Conservation (phyloP, 2,888 invertebrate genomes). For the Agonopterix arenella region DNA sequence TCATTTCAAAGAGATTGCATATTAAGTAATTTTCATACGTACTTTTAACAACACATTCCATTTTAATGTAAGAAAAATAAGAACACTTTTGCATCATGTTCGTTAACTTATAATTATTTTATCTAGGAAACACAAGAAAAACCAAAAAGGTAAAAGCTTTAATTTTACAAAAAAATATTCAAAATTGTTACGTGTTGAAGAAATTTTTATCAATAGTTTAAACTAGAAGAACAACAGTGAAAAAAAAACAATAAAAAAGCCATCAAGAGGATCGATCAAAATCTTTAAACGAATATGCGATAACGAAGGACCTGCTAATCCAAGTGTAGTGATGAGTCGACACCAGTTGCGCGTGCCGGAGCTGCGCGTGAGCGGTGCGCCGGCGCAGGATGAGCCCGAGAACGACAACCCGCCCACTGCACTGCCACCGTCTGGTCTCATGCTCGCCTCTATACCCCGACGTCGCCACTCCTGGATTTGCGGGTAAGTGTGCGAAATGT, state of each 20-base stretch:
- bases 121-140: constrained; percentile 6
- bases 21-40: no score
- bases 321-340: constrained; percentile 53
- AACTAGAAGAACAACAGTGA: no score
- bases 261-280: no score
- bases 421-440: constrained; percentile 62
- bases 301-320: constrained; percentile 6
- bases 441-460: constrained; percentile 75
- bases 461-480: constrained; percentile 87
- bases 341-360: constrained; percentile 81
- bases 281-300: neutral
- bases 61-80: constrained; percentile 6
- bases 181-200: neutral
- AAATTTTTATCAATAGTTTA: no score
- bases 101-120: neutral
- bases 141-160: constrained; percentile 17
- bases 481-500: constrained; percentile 73
- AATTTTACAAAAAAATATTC: constrained; percentile 3
- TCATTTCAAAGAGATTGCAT: no score
- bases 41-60: constrained; percentile 36
- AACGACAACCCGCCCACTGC: constrained; percentile 57
- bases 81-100: neutral
- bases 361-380: constrained; percentile 79
- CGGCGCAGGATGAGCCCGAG: constrained; percentile 45
- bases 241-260: no score